Evolutionary conservation across 2,797 vertebrate species (phyloP).

Genomic region (Mycteria americana): DNA sequence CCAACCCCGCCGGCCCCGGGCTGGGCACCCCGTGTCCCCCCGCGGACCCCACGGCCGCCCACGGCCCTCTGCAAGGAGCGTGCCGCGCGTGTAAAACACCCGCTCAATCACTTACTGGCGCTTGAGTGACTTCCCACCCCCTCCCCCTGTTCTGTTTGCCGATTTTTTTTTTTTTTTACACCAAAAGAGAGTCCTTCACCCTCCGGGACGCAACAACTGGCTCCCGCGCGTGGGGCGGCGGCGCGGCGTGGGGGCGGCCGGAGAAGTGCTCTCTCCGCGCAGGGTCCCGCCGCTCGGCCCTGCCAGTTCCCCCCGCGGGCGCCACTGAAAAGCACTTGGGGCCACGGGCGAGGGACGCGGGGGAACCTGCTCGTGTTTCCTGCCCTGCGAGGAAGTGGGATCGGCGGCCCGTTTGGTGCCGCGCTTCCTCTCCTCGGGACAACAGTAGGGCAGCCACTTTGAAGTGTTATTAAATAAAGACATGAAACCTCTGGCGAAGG

Average conservation of each 20-base stretch:
- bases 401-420: neutral
- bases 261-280: neutral
- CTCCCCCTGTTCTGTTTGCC: neutral
- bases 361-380: neutral
- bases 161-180: neutral
- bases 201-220: neutral
- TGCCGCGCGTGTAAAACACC: neutral
- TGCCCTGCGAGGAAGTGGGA: constrained; percentile 7
- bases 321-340: neutral
- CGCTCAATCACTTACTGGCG: neutral
- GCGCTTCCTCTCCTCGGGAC: constrained; percentile 17
- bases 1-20: neutral
- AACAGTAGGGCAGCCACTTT: neutral
- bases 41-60: neutral
- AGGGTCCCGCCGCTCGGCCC: neutral
- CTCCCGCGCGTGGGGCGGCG: neutral
- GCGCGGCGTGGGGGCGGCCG: neutral
- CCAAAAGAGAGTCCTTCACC: neutral
- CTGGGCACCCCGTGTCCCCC: neutral
- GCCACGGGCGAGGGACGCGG: neutral
- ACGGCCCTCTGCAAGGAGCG: neutral
- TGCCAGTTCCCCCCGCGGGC: too few relatives aligned
- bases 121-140: neutral
- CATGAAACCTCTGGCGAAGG: neutral
- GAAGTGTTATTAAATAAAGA: constrained; percentile 31